phyloP scores from a whole-genome alignment of 1,140 invertebrate species.

The Goniozus legneri region DNA sequence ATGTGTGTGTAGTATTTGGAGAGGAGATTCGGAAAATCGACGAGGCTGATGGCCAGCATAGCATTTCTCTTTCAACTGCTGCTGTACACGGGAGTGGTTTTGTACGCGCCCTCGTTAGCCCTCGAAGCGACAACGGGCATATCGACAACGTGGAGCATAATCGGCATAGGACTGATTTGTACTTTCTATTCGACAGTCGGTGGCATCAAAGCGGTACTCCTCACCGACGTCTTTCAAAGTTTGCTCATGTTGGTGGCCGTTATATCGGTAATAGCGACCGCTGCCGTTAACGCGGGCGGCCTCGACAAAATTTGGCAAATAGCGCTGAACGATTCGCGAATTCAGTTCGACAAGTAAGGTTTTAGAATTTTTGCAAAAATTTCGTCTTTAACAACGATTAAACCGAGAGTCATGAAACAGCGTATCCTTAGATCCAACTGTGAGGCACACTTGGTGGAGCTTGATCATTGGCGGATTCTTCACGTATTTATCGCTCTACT shows the following conservation, averaged over 20 bases:
- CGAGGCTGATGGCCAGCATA: slow-evolving; percentile 67
- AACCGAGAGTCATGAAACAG: too few relatives aligned
- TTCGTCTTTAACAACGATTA: too few relatives aligned
- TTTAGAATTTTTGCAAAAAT: not conserved
- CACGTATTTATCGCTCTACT: slow-evolving; percentile 77
- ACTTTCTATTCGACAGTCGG: slow-evolving; percentile 85
- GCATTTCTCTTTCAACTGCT: slow-evolving; percentile 81
- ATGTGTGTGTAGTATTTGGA: slow-evolving; percentile 87
- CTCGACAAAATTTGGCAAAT: slow-evolving; percentile 64
- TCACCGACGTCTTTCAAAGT: slow-evolving; percentile 82
- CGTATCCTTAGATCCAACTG: slow-evolving; percentile 66
- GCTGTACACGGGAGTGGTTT: slow-evolving; percentile 88
- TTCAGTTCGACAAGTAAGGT: slow-evolving; percentile 68
- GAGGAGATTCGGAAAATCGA: slow-evolving; percentile 67
- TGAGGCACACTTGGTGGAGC: slow-evolving; percentile 73
- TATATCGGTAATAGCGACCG: slow-evolving; percentile 74
- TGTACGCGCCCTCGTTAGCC: slow-evolving; percentile 88
- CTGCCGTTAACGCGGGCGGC: slow-evolving; percentile 63
- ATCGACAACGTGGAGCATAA: slow-evolving; percentile 68
- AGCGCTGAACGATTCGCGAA: slow-evolving; percentile 61
- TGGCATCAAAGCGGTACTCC: slow-evolving; percentile 84
- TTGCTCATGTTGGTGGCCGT: slow-evolving; percentile 73
- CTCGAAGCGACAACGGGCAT: slow-evolving; percentile 82
- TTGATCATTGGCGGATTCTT: slow-evolving; percentile 74
- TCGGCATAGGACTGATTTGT: slow-evolving; percentile 75